phyloP scores from a whole-genome alignment of 2,888 invertebrate species.

The Leucophenga montana region DNA sequence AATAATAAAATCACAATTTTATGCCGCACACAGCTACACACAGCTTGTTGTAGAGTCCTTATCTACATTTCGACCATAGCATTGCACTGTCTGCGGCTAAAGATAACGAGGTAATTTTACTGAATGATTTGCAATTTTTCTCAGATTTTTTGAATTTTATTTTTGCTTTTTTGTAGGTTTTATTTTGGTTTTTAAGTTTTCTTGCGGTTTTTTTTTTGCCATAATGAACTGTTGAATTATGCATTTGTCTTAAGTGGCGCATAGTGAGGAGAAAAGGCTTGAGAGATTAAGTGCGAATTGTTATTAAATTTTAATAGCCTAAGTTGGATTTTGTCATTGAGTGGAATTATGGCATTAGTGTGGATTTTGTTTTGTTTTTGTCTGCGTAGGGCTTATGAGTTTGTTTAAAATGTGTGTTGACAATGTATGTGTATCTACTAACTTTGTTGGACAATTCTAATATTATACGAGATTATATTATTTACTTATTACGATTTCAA shows the following conservation, averaged over 20 bases:
- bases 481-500: too few relatives aligned
- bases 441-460: too few relatives aligned
- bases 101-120: conserved; percentile 69
- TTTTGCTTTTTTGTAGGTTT: conserved; percentile 34
- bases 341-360: too few relatives aligned
- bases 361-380: too few relatives aligned
- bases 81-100: conserved; percentile 49
- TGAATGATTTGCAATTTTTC: conserved; percentile 61
- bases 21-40: conserved; percentile 41
- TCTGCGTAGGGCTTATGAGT: too few relatives aligned
- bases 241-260: conserved; percentile 43
- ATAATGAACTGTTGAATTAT: conserved; percentile 54
- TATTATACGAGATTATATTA: too few relatives aligned
- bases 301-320: conserved; percentile 50
- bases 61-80: neutral
- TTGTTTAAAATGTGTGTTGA: too few relatives aligned
- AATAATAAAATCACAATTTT: conserved; percentile 60
- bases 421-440: too few relatives aligned
- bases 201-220: conserved; percentile 33
- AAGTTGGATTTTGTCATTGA: too few relatives aligned
- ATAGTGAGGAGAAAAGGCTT: conserved; percentile 30
- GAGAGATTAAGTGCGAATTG: conserved; percentile 27
- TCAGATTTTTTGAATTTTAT: conserved; percentile 39
- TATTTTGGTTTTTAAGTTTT: conserved; percentile 24
- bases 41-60: too few relatives aligned